phyloP scores from a whole-genome alignment of 2,888 invertebrate genomes.

The Cantharis nigra region DNA sequence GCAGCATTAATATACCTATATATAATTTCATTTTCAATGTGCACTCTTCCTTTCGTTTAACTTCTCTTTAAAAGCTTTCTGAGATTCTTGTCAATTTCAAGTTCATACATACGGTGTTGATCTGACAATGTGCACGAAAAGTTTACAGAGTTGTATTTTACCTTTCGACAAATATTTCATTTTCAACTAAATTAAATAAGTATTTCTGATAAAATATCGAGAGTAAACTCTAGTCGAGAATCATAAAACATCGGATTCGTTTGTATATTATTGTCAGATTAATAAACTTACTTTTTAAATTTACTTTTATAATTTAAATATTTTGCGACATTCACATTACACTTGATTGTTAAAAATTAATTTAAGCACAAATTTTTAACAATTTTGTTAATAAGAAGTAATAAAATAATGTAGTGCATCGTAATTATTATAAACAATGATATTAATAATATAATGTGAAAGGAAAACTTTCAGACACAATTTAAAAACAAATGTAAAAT shows the following conservation, averaged over 20 bases:
- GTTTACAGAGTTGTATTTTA: neutral
- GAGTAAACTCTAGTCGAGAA: neutral
- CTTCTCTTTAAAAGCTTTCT: neutral
- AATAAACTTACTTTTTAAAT: neutral
- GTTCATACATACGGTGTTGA: neutral
- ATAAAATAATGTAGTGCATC: no score
- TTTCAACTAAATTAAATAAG: neutral
- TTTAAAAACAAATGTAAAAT: no score
- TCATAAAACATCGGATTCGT: neutral
- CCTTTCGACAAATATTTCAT: neutral
- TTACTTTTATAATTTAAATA: neutral
- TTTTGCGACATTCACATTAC: no score
- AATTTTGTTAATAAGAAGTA: no score
- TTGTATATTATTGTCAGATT: neutral
- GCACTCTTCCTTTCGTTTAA: neutral
- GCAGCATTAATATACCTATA: neutral
- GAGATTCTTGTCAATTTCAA: neutral
- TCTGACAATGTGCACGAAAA: neutral
- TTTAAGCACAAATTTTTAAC: no score
- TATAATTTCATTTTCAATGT: neutral
- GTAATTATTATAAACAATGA: no score
- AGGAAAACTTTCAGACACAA: no score
- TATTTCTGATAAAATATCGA: neutral
- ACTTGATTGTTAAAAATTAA: no score
- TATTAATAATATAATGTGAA: no score